These are phyloP conservation scores for Aphrocallistes beatrix DNA, from an alignment of 37 sponge, comb jelly and placozoan genomes.

Conservation along the genomic window DNA sequence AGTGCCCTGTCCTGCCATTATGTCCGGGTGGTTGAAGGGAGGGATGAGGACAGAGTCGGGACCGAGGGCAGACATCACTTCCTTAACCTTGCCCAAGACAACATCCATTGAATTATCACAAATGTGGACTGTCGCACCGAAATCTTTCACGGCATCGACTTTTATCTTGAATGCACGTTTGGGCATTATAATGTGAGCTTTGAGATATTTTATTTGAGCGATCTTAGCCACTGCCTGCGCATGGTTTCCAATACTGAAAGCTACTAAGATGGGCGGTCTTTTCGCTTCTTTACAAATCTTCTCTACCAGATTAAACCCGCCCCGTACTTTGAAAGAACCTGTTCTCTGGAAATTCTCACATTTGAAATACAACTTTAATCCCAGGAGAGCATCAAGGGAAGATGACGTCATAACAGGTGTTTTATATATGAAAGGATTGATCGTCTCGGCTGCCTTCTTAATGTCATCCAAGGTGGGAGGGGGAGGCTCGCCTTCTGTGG, in stretches of 20 bases:
- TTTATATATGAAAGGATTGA: conserved; percentile 30
- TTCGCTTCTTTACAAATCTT: background rate
- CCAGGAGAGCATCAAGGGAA: conserved; percentile 36
- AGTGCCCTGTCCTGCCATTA: conserved; percentile 76
- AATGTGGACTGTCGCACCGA: conserved; percentile 36
- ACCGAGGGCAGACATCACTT: conserved; percentile 20
- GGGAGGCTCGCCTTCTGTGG: background rate
- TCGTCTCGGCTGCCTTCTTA: conserved; percentile 20
- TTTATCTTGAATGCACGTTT: conserved; percentile 30
- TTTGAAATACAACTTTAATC: conserved; percentile 53
- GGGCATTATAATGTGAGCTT: conserved; percentile 70
- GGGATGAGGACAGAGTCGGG: conserved; percentile 28
- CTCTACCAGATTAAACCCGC: background rate
- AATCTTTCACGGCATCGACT: conserved; percentile 38
- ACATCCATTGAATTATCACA: conserved; percentile 30
- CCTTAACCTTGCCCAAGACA: conserved; percentile 24
- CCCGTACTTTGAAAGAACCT: conserved; percentile 61
- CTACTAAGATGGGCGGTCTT: conserved; percentile 33
- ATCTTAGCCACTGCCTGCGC: conserved; percentile 64
- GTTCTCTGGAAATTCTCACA: conserved; percentile 78
- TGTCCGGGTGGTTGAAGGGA: conserved; percentile 34
- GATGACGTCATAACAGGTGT: conserved; percentile 49
- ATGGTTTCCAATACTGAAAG: conserved; percentile 73
- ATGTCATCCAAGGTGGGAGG: conserved; percentile 2
- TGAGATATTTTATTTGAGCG: conserved; percentile 26